Percentiles rank a stretch among this genome's conserved stretches.
phyloP scores from a whole-genome alignment of 2,888 invertebrate species.

The Gymnocheta viridis region DNA sequence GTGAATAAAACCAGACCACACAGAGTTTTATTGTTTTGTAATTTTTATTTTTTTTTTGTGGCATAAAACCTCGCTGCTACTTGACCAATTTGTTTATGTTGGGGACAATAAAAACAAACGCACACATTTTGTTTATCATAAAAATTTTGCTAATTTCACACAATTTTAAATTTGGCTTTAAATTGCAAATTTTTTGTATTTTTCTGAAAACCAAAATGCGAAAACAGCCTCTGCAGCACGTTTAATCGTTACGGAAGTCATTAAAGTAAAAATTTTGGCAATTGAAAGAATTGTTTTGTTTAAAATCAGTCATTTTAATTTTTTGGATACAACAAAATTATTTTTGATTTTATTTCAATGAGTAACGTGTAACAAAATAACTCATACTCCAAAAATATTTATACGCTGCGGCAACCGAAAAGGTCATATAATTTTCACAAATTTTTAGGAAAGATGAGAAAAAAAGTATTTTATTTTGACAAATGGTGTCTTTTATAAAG shows the following conservation, averaged over 20 bases:
- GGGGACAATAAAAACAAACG: background rate
- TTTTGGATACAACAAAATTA: background rate
- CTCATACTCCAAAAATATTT: no score
- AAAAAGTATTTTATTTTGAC: no score
- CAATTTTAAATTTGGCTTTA: background rate
- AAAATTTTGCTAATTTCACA: conserved; percentile 25
- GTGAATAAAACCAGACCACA: background rate
- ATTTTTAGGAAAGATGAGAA: no score
- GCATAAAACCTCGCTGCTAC: conserved; percentile 8
- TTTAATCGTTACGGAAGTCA: background rate
- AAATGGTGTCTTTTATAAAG: no score
- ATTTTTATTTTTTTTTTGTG: background rate
- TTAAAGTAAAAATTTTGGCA: conserved; percentile 1
- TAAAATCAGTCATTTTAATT: background rate
- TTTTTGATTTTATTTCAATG: background rate
- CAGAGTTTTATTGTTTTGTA: background rate
- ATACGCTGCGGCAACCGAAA: no score
- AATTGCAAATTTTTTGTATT: background rate
- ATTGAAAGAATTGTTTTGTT: background rate
- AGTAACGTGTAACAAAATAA: no score
- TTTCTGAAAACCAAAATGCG: background rate
- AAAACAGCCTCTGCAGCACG: conserved; percentile 13
- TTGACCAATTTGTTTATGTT: conserved; percentile 21
- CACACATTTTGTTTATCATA: conserved; percentile 14
- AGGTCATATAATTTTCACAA: no score